A percentile compares a stretch with the other conserved stretches of the same genome.
phyloP scores from a whole-genome alignment of 2,797 vertebrate species.

The Darevskia nairensis region DNA sequence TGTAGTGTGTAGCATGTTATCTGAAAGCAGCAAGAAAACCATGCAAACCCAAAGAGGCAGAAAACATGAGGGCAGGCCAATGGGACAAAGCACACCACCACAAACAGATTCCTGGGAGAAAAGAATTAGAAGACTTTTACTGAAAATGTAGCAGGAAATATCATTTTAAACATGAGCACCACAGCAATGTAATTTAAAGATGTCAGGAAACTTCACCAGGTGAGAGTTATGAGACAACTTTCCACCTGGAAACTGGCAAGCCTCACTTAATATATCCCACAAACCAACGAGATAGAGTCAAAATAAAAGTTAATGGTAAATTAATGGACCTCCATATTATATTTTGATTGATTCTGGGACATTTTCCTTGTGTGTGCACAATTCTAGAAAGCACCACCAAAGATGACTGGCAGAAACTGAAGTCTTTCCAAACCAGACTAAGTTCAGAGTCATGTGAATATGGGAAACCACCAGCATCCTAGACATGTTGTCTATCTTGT shows the following conservation, averaged over 20 bases:
- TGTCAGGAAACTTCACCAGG: not conserved
- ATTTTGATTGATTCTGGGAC: constrained; percentile 68
- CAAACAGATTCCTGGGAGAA: not conserved
- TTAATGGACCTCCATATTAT: constrained; percentile 42
- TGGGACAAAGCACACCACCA: too few relatives aligned
- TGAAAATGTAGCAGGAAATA: not conserved
- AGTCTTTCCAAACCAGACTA: constrained; percentile 60
- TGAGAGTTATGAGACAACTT: constrained; percentile 9
- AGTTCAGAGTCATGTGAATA: constrained; percentile 61
- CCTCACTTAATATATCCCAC: constrained; percentile 51
- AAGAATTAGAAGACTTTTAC: not conserved
- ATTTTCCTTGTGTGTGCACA: constrained; percentile 48
- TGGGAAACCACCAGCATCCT: constrained; percentile 35
- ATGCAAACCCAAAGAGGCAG: not conserved
- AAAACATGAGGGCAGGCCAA: too few relatives aligned
- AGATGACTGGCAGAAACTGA: constrained; percentile 43
- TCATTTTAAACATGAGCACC: not conserved
- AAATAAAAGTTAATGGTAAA: constrained; percentile 67
- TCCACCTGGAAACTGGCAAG: accelerated
- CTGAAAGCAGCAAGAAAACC: not conserved
- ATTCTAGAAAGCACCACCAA: constrained; percentile 55
- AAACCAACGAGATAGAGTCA: constrained; percentile 67
- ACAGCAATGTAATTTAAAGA: not conserved
- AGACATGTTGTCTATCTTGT: constrained; percentile 61
- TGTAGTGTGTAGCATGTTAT: not conserved